A percentile compares a stretch with the other conserved stretches of the same genome.
These are phyloP conservation scores for Falco columbarius DNA, from an alignment of 2,797 vertebrate species.

Conservation along the genomic window DNA sequence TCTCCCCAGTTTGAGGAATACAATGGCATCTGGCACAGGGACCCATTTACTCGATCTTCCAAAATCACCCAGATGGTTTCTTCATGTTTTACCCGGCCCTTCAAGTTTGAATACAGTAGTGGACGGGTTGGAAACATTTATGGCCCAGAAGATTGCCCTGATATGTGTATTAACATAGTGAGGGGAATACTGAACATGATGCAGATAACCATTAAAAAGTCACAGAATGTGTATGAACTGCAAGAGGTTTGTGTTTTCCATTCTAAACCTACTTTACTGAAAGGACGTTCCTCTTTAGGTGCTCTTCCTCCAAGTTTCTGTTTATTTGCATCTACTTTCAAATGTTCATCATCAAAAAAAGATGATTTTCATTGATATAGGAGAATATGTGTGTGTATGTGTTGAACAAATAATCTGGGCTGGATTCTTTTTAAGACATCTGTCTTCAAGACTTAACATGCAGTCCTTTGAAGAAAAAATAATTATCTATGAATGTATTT, in stretches of 20 bases:
- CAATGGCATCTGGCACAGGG: conserved; percentile 78
- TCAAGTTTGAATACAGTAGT: conserved; percentile 79
- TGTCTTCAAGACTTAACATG: background rate
- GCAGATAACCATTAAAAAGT: conserved; percentile 83
- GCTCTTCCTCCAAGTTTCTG: background rate
- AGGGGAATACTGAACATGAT: conserved; percentile 78
- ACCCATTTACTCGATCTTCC: conserved; percentile 73
- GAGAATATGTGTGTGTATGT: background rate
- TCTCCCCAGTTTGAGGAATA: conserved; percentile 79
- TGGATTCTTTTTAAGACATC: background rate
- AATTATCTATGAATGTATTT: background rate
- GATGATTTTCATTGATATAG: background rate
- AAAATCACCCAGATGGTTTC: conserved; percentile 77
- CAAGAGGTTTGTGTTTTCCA: conserved; percentile 53
- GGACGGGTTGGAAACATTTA: conserved; percentile 79
- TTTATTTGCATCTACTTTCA: background rate
- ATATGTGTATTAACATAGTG: conserved; percentile 80
- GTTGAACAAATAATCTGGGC: background rate
- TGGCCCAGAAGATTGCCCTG: conserved; percentile 74
- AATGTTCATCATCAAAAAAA: background rate
- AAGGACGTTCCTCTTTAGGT: background rate
- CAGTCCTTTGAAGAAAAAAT: background rate
- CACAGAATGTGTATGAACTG: conserved; percentile 79
- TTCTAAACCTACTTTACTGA: background rate
- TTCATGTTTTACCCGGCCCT: conserved; percentile 72